phyloP scores from a whole-genome alignment of 2,888 invertebrate species.

The Micoletzkya japonica region DNA sequence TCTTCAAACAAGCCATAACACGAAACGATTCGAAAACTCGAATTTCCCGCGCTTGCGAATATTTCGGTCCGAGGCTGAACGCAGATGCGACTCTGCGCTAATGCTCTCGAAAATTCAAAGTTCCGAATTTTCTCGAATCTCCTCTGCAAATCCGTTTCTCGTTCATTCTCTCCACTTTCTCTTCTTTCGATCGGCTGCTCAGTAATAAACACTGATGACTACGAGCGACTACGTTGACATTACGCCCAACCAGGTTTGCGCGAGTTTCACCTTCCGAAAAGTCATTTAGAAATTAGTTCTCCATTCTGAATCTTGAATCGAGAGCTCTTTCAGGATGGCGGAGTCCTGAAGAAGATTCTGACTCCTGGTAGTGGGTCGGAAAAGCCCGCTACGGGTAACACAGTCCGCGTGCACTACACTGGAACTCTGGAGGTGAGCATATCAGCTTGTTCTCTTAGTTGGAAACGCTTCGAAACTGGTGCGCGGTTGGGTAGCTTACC shows the following conservation, averaged over 20 bases:
- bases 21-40: not conserved
- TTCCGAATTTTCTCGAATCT: constrained; percentile 15
- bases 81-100: not conserved
- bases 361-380: constrained; percentile 74
- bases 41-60: constrained; percentile 1
- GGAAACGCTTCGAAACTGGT: not conserved
- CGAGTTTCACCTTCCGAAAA: not conserved
- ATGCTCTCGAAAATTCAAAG: too few species aligned
- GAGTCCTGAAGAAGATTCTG: constrained; percentile 77
- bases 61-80: not conserved
- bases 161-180: not conserved
- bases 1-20: not conserved
- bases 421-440: constrained; percentile 76
- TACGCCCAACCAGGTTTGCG: constrained; percentile 36
- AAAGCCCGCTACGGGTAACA: constrained; percentile 47
- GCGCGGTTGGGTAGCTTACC: too few species aligned
- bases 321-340: constrained; percentile 72
- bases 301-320: not conserved
- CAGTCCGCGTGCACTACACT: constrained; percentile 78
- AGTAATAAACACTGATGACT: constrained; percentile 1
- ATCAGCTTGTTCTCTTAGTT: too few species aligned
- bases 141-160: too few species aligned
- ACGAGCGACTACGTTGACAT: constrained; percentile 33
- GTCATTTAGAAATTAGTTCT: not conserved
- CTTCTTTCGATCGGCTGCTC: not conserved